Evolutionary conservation across 1,140 invertebrate genomes (phyloP).

Genomic region (Eumaeus atala): DNA sequence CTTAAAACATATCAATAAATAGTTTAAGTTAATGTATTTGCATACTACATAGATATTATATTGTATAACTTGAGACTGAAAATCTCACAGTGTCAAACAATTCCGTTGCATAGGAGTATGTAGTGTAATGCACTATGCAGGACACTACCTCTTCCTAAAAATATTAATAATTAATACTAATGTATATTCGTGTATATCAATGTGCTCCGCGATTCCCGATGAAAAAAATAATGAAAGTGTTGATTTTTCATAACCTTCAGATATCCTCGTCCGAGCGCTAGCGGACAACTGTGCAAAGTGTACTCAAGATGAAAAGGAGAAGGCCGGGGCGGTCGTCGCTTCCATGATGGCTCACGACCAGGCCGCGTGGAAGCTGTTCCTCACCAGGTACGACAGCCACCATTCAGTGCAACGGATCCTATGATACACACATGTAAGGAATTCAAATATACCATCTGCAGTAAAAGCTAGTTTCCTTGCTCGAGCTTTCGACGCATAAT

Average conservation of each 20-base stretch:
- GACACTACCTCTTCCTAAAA: no score
- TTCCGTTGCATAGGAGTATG: no score
- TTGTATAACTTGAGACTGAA: no score
- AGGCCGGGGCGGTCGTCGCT: conserved; percentile 45
- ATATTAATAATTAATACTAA: no score
- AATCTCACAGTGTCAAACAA: no score
- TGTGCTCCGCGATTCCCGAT: no score
- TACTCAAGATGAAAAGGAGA: conserved; percentile 39
- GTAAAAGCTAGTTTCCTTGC: neutral
- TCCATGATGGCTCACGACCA: conserved; percentile 61
- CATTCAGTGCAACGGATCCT: conserved; percentile 42
- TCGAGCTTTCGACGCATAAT: neutral
- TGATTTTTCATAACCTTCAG: conserved; percentile 27
- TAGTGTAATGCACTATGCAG: no score
- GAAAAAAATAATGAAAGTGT: neutral
- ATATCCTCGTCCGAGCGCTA: conserved; percentile 49
- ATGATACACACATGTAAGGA: conserved; percentile 38
- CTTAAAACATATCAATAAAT: no score
- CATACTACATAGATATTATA: no score
- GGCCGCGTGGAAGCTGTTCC: conserved; percentile 58
- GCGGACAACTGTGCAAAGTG: conserved; percentile 55
- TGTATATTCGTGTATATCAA: no score
- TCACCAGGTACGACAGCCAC: conserved; percentile 56
- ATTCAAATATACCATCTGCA: neutral
- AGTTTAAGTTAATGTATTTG: no score